These are phyloP conservation scores for Himalopsyche kuldschensis DNA, from an alignment of 2,888 invertebrate genomes.

Conservation along the genomic window DNA sequence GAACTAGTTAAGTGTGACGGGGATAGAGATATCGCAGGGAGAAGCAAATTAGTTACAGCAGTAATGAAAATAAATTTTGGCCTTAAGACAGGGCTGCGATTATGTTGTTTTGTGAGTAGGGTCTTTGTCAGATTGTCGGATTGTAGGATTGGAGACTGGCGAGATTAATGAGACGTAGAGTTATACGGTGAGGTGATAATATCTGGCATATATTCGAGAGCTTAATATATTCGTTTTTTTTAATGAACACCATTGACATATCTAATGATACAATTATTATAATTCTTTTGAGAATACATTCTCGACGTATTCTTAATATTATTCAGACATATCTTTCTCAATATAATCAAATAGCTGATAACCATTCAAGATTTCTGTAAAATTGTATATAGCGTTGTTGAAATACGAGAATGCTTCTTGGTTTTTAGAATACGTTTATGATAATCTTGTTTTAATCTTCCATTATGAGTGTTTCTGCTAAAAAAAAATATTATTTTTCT, in stretches of 20 bases:
- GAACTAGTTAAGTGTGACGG: neutral
- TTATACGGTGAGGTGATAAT: neutral
- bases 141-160: neutral
- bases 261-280: too few species aligned
- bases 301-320: too few species aligned
- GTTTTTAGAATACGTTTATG: too few species aligned
- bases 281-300: too few species aligned
- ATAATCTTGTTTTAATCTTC: too few species aligned
- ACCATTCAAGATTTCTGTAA: too few species aligned
- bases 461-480: too few species aligned
- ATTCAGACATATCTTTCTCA: too few species aligned
- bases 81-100: conserved; percentile 9
- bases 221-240: neutral
- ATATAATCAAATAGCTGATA: too few species aligned
- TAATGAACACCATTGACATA: neutral
- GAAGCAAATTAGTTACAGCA: conserved; percentile 24
- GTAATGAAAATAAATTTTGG: conserved; percentile 32
- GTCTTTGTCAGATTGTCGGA: neutral
- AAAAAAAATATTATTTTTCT: too few species aligned
- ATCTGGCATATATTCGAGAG: neutral
- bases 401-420: too few species aligned
- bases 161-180: neutral
- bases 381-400: too few species aligned
- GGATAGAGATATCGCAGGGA: neutral
- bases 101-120: conserved; percentile 1